Conservation (phyloP, 2,797 vertebrate species). For the Falco cherrug region DNA sequence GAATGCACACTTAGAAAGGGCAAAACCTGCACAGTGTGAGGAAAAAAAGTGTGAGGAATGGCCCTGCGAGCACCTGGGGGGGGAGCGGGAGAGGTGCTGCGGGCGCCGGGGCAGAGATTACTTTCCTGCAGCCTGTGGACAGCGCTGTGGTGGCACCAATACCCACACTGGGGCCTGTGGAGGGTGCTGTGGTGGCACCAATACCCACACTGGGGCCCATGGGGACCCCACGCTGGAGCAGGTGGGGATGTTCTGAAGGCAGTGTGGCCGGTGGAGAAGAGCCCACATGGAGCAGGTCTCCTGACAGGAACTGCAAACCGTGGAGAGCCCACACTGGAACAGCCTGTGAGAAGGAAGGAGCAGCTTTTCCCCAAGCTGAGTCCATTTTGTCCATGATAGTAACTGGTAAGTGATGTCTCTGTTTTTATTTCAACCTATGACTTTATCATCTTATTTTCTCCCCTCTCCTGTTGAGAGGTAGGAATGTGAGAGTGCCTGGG, state of each 20-base stretch:
- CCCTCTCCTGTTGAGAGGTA: neutral
- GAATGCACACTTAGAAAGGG: neutral
- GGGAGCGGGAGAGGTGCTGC: neutral
- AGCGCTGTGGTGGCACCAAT: neutral
- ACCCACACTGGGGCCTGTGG: neutral
- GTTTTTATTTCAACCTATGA: neutral
- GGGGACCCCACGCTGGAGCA: neutral
- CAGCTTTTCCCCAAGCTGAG: neutral
- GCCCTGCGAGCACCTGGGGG: neutral
- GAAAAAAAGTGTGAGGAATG: neutral
- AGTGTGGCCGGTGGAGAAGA: fast-evolving
- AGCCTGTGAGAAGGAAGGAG: neutral
- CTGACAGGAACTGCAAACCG: neutral
- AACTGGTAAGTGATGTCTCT: neutral
- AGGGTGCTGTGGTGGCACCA: neutral
- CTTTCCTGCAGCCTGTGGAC: neutral
- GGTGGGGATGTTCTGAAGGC: neutral
- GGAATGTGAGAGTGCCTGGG: no score
- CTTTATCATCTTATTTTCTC: neutral
- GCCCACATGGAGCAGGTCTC: neutral
- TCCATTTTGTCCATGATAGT: neutral
- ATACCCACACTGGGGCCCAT: neutral
- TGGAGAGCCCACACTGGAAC: neutral
- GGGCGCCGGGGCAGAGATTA: neutral
- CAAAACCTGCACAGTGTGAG: neutral